Evolutionary conservation across 2,113 vertebrate species (phyloP), one percentile per base, ranked within the genome.

Genomic region (Meleagris gallopavo): DNA sequence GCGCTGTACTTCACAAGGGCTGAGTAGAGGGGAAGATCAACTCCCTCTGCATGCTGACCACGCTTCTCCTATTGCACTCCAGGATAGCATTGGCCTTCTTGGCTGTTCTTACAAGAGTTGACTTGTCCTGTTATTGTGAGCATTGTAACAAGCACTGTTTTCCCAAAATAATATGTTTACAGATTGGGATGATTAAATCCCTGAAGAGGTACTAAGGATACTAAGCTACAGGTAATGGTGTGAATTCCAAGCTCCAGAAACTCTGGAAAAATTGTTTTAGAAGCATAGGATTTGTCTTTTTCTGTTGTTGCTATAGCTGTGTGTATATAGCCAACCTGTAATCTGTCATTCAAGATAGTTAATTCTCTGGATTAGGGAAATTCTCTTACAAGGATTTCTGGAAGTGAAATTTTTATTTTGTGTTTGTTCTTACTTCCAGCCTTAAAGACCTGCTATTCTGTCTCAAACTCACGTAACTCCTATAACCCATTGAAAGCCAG

Each of bases 321-420:
- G 43, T 7, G 4, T 69, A 10, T 6, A 1, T 24, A 55, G 29
- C 38, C 10, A 40, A 20, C 88, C 57, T 66, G 52, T 73, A 67
- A 48, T 89, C 65, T 71, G 14, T 50, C 24, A 5, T 83, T 92
- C 36, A 72, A 80, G 25, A 89, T 78, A 61, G 25, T 66, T 93
- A 45, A 60, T 90, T 81, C 30, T 57, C 32, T 75, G 48, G 43
- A 43, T 50, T 43, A 32, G 46, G 83, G 61, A 71, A 19, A 86
- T 92, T 81, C 64, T 82, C 34, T 43, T 80, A 41, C 66, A 75
- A 91, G 64, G 36, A 62, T 46, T 83, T 91, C 88, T 89, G n/a
- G 50, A 64, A 92, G 32, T 36, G 62, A 91, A 64, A 24, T 27
- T 70, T 89, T 80, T 86, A 32, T 65, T 82, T 64, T 72, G 65